phyloP scores from a whole-genome alignment of 2,888 invertebrate species.

The Cephus runcator region DNA sequence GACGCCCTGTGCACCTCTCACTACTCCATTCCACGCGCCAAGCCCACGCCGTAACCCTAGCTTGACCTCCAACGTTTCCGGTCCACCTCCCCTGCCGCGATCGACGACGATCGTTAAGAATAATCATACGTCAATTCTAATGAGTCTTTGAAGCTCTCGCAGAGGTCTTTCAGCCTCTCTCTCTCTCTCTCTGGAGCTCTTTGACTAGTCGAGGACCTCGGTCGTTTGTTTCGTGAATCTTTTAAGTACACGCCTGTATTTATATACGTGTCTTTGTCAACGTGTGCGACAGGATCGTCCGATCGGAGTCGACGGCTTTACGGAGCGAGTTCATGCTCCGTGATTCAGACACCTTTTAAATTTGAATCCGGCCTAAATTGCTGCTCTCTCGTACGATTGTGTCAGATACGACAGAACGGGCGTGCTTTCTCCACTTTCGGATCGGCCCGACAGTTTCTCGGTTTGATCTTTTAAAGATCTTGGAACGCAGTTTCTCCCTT shows the following conservation, averaged over 20 bases:
- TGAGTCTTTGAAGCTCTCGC: neutral
- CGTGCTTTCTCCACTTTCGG: neutral
- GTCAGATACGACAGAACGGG: neutral
- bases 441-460: neutral
- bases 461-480: neutral
- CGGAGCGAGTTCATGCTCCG: neutral
- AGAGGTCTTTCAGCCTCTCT: neutral
- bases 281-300: neutral
- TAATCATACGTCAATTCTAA: neutral
- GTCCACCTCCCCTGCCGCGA: constrained; percentile 14
- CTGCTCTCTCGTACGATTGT: neutral
- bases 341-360: neutral
- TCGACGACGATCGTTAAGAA: neutral
- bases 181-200: neutral
- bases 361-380: constrained; percentile 3
- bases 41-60: constrained; percentile 47
- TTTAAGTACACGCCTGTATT: neutral
- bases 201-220: neutral
- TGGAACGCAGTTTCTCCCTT: neutral
- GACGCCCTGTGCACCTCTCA: constrained; percentile 49
- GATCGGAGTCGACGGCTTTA: neutral
- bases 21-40: constrained; percentile 31
- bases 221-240: neutral
- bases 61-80: constrained; percentile 54
- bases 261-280: neutral